A percentile compares a stretch with the other conserved stretches of the same genome.
Evolutionary conservation across 2,797 vertebrate species (phyloP).

Genomic region (Galago senegalensis): DNA sequence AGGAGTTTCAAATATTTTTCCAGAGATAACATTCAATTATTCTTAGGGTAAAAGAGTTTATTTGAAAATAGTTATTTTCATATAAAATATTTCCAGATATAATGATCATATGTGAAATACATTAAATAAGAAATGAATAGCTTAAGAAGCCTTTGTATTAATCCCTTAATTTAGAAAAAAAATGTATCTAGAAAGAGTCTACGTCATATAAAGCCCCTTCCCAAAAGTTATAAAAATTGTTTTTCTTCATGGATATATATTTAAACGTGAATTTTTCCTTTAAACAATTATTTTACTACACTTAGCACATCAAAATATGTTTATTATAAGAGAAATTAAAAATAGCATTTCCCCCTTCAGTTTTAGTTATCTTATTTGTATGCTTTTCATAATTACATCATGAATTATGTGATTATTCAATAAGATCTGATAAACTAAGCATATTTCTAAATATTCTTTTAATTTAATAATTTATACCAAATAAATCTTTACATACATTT

Average conservation of each 20-base stretch:
- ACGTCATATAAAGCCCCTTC: neutral
- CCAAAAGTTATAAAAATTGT: neutral
- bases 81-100: neutral
- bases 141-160: neutral
- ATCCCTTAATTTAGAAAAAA: conserved; percentile 8
- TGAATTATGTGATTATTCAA: conserved; percentile 1
- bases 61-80: conserved; percentile 35
- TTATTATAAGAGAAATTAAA: neutral
- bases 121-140: neutral
- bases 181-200: neutral
- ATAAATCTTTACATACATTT: neutral
- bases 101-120: neutral
- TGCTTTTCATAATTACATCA: neutral
- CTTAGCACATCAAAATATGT: conserved; percentile 22
- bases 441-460: conserved; percentile 54
- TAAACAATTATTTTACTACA: neutral
- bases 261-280: conserved; percentile 41
- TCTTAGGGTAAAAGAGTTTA: neutral
- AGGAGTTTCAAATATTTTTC: neutral
- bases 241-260: neutral
- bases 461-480: neutral
- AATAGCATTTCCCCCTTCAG: conserved; percentile 16
- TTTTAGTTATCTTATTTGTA: conserved; percentile 46
- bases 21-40: neutral
- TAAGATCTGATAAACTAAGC: neutral